Evolutionary conservation across 1,140 invertebrate species (phyloP).

Genomic region (Sinonovacula constricta): DNA sequence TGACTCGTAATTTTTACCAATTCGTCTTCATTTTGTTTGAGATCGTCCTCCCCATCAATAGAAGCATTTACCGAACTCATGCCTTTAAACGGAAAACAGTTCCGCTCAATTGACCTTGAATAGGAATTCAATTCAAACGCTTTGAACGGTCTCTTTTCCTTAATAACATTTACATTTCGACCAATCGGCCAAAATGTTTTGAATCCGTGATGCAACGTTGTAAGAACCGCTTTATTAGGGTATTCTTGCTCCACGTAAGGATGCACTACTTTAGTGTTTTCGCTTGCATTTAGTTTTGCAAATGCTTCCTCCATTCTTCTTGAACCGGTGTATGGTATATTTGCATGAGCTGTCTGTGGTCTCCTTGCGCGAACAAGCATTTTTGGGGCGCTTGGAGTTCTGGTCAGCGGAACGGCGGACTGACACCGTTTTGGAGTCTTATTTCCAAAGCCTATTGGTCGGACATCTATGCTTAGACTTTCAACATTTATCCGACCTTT

Average conservation of each 20-base stretch:
- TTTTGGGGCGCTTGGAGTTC: neutral
- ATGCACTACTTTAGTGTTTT: neutral
- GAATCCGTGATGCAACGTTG: slow-evolving; percentile 37
- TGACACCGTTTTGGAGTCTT: neutral
- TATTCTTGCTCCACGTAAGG: slow-evolving; percentile 18
- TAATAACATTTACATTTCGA: slow-evolving; percentile 31
- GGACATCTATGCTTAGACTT: neutral
- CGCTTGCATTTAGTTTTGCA: neutral
- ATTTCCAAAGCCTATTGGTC: neutral
- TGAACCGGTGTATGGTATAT: slow-evolving; percentile 25
- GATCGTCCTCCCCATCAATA: no score
- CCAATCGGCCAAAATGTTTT: slow-evolving; percentile 45
- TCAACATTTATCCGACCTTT: neutral
- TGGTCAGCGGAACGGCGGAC: slow-evolving; percentile 8
- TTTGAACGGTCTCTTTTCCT: slow-evolving; percentile 27
- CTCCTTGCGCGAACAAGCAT: neutral
- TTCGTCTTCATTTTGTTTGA: no score
- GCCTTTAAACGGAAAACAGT: slow-evolving; percentile 30
- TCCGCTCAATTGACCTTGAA: slow-evolving; percentile 40
- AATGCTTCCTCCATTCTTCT: neutral
- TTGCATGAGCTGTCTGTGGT: slow-evolving; percentile 1
- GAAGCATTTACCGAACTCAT: no score
- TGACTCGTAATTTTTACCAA: no score
- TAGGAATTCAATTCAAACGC: slow-evolving; percentile 45
- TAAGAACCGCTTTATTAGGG: slow-evolving; percentile 26